Evolutionary conservation across 2,797 vertebrate genomes (phyloP).

Genomic region (Trachurus trachurus): DNA sequence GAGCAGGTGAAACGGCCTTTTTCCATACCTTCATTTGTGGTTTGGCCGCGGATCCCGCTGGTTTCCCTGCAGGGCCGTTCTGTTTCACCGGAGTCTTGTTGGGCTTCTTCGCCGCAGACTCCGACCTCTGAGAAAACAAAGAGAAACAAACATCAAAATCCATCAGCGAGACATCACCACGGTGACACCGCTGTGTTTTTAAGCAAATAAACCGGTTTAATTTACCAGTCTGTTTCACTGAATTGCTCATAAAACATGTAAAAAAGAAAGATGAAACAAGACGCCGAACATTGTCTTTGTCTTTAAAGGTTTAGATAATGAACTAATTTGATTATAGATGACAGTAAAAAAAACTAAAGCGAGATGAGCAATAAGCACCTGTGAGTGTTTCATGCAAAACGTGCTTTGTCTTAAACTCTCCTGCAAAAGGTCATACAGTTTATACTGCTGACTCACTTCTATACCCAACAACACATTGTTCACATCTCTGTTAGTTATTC

Average conservation of each 20-base stretch:
- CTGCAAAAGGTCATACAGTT: background rate
- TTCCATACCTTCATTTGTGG: constrained; percentile 78
- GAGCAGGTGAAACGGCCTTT: background rate
- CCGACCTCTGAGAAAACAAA: constrained; percentile 61
- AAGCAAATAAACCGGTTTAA: background rate
- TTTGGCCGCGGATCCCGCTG: constrained; percentile 73
- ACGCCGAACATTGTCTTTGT: background rate
- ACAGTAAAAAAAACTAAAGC: background rate
- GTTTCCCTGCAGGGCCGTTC: constrained; percentile 81
- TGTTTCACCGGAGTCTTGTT: constrained; percentile 81
- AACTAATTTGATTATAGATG: background rate
- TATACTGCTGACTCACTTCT: background rate
- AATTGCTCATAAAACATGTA: background rate
- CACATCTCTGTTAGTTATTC: background rate
- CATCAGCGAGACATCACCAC: background rate
- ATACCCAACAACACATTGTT: background rate
- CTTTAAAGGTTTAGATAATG: background rate
- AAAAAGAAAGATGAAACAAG: background rate
- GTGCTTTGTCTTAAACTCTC: background rate
- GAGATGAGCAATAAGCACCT: background rate
- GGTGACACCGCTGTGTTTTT: background rate
- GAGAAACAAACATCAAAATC: background rate
- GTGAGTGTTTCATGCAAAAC: background rate
- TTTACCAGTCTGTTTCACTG: background rate
- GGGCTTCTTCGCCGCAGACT: constrained; percentile 70